phyloP scores from a whole-genome alignment of 2,113 vertebrate genomes.

The Odobenus rosmarus region DNA sequence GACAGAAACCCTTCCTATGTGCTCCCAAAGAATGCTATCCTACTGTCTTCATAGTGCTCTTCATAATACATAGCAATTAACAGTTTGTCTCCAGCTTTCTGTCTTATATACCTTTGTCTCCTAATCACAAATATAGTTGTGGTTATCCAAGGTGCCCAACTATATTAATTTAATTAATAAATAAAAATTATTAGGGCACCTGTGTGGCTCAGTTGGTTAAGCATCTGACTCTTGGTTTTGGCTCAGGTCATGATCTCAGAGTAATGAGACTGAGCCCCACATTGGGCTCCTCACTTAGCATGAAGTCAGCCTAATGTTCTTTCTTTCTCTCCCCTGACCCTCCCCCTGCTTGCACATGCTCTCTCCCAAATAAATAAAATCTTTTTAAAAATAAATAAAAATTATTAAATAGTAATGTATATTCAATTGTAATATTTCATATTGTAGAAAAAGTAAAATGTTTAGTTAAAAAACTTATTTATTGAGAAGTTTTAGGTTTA shows the following conservation, averaged over 20 bases:
- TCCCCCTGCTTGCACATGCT: not conserved
- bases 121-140: not conserved
- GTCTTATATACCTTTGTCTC: not conserved
- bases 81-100: not conserved
- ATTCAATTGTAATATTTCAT: not conserved
- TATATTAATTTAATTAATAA: not conserved
- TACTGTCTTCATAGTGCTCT: not conserved
- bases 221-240: not conserved
- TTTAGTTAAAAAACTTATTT: not conserved
- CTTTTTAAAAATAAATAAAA: not conserved
- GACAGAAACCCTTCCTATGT: not conserved
- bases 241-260: not conserved
- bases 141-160: not conserved
- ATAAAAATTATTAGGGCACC: not conserved
- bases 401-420: not conserved
- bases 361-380: not conserved
- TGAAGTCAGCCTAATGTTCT: not conserved
- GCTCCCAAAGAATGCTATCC: not conserved
- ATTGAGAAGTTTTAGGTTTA: not conserved
- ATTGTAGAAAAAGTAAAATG: not conserved
- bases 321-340: not conserved
- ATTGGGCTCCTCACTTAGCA: not conserved
- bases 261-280: not conserved
- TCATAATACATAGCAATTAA: not conserved
- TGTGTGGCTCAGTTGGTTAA: not conserved